Evolutionary conservation across 2,113 vertebrate species (phyloP).

Genomic region (Mus spicilegus): DNA sequence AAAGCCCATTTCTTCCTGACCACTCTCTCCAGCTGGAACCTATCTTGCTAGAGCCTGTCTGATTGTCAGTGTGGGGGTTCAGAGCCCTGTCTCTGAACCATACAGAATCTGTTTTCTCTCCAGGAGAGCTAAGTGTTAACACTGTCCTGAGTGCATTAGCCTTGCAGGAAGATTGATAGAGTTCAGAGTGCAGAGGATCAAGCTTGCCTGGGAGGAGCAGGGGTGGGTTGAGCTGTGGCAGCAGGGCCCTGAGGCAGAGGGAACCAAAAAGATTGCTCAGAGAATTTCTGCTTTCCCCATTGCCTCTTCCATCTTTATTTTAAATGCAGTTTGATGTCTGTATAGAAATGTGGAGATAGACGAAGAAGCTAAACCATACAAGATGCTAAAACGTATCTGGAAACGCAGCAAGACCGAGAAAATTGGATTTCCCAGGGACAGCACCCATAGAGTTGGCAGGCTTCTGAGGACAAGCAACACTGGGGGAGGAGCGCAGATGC

Average conservation of each 20-base stretch:
- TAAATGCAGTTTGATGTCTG: slow-evolving; percentile 53
- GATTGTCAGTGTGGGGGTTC: neutral
- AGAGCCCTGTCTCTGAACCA: slow-evolving; percentile 52
- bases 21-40: slow-evolving; percentile 39
- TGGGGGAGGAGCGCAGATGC: neutral
- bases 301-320: slow-evolving; percentile 18
- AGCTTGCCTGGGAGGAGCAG: slow-evolving; percentile 58
- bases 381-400: slow-evolving; percentile 11
- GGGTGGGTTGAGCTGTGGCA: slow-evolving; percentile 68
- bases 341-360: slow-evolving; percentile 31
- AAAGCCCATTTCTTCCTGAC: neutral
- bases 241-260: slow-evolving; percentile 54
- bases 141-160: slow-evolving; percentile 73
- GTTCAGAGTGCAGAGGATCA: slow-evolving; percentile 74
- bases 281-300: neutral
- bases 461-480: neutral
- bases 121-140: slow-evolving; percentile 70
- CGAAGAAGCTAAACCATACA: slow-evolving; percentile 27
- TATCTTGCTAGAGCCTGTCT: slow-evolving; percentile 64
- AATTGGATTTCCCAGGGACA: slow-evolving; percentile 22
- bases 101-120: slow-evolving; percentile 68
- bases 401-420: slow-evolving; percentile 31
- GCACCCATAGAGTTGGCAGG: neutral
- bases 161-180: slow-evolving; percentile 81
- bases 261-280: slow-evolving; percentile 57